Evolutionary conservation across 2,888 invertebrate species (phyloP), one percentile per base, ranked within the genome.

Genomic region (Heterodera filipjevi): DNA sequence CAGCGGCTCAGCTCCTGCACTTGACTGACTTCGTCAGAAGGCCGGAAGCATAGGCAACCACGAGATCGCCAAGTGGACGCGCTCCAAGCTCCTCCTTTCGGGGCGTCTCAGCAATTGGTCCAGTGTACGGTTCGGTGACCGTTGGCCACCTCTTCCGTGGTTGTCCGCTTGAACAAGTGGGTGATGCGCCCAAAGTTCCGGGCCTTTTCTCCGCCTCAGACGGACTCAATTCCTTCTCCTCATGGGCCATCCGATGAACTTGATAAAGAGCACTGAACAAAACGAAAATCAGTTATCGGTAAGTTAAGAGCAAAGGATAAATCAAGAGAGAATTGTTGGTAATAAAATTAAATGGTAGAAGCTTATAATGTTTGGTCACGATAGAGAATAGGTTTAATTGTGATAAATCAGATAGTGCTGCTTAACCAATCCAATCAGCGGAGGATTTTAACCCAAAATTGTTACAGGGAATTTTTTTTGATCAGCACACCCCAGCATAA

Each of bases 251-350:
- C 95, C 96, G 96, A 90, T 99, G 98, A 89, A 96, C 94, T 32
- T 94, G 93, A 90, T 95, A 95, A 92, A 98, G 93, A 59, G 95
- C 93, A 12, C 71, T 80, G 49, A n/a, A n/a, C n/a, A n/a, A n/a
- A n/a, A n/a, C n/a, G n/a, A n/a, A n/a, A n/a, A n/a, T n/a, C n/a
- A n/a, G n/a, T n/a, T n/a, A n/a, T n/a, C n/a, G n/a, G n/a, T n/a
- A n/a, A n/a, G n/a, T n/a, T n/a, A n/a, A n/a, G n/a, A n/a, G n/a
- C n/a, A n/a, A n/a, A n/a, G n/a, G n/a, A n/a, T n/a, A n/a, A n/a
- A n/a, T n/a, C n/a, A n/a, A n/a, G n/a, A n/a, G n/a, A n/a, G n/a
- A n/a, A n/a, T n/a, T n/a, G n/a, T n/a, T n/a, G n/a, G n/a, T n/a
- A n/a, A n/a, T n/a, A n/a, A n/a, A n/a, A n/a, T n/a, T n/a, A n/a